phyloP scores from a whole-genome alignment of 1,140 invertebrate species.

The Drosophila miranda region DNA sequence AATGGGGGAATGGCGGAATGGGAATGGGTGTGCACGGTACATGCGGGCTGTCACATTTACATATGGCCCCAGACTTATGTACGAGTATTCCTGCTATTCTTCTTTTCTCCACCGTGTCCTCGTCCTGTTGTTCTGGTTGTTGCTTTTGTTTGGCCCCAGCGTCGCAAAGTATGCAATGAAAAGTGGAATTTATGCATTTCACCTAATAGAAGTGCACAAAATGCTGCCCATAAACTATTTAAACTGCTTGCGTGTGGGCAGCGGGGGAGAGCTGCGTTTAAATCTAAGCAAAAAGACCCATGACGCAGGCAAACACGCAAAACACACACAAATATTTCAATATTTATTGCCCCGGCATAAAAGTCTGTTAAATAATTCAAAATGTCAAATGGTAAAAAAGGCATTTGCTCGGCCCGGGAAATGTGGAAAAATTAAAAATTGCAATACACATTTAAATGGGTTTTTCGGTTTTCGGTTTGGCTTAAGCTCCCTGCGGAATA shows the following conservation, averaged over 20 bases:
- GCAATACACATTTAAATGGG: conserved; percentile 30
- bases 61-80: conserved; percentile 59
- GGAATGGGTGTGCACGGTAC: conserved; percentile 6
- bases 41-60: conserved; percentile 72
- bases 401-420: conserved; percentile 25
- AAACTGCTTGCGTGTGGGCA: conserved; percentile 22
- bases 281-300: conserved; percentile 36
- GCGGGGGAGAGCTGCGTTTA: conserved; percentile 36
- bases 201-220: conserved; percentile 53
- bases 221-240: conserved; percentile 55
- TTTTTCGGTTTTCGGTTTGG: conserved; percentile 6
- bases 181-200: conserved; percentile 75
- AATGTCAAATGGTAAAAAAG: conserved; percentile 53
- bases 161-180: conserved; percentile 54
- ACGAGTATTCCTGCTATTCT: conserved; percentile 13
- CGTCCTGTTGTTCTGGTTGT: background rate
- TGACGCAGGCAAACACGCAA: conserved; percentile 18
- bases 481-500: conserved; percentile 37
- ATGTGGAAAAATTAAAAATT: conserved; percentile 25
- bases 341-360: conserved; percentile 41
- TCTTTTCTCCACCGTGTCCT: conserved; percentile 6
- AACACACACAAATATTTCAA: conserved; percentile 41
- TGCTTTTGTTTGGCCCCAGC: conserved; percentile 11
- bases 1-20: background rate
- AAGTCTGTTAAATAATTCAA: conserved; percentile 47